Evolutionary conservation across 2,888 invertebrate genomes (phyloP), one percentile per base, ranked within the genome.

Genomic region (Chrysolina americana): DNA sequence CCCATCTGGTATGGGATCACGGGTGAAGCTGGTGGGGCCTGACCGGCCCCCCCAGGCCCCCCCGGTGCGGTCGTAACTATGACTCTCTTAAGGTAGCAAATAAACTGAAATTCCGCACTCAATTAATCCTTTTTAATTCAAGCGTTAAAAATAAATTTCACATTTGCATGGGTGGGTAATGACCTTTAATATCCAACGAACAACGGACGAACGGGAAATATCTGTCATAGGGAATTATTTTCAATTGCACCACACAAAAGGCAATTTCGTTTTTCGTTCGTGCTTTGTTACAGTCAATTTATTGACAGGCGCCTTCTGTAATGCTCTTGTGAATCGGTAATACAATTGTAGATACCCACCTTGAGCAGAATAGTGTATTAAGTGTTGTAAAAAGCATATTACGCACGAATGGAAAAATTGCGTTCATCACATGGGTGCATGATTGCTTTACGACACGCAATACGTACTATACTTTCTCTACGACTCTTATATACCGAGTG

Each of bases 131-230:
- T 53, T 44, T 44, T 15, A 44, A 44, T 44, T 44, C 44, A 21
- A 19, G 53, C 53, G 17, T 13, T 3, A 21, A 53, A 21, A 53
- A 53, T 53, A 11, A 21, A 11, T 23, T 53, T 53, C 21, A 21
- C 53, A 53, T 53, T 53, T 13, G 53, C 17, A 19, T 53, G 53
- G 53, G 23, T 53, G 53, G 53, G 23, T 53, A 53, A 53, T 53
- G 53, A 53, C 21, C 23, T 53, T 53, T 53, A 53, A 53, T 21
- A 21, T 21, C 19, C 19, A 21, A 53, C 21, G 53, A 13, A 53
- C 23, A 53, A 53, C 53, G 53, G 53, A 53, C 21, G 10, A 53
- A 53, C 21, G 53, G 53, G 53, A 53, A 53, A 53, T 53, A 53
- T 11, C 53, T 10, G 53, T 53, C 53, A 53, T 21, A 53, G 21